Conservation (phyloP, 2,888 invertebrate genomes). For the Fragum fragum region DNA sequence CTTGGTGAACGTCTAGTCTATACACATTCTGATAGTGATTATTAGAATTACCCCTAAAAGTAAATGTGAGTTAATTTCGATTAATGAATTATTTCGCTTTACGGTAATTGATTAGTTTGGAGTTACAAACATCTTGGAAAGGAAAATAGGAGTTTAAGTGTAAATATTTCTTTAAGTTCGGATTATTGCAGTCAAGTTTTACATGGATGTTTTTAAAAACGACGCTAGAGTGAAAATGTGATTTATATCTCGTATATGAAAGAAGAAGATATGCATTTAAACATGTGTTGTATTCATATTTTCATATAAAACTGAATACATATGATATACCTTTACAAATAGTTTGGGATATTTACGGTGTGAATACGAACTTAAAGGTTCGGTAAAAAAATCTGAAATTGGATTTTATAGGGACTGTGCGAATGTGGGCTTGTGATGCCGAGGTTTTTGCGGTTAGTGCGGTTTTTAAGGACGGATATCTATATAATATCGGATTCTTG, state of each 20-base stretch:
- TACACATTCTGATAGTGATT: not conserved
- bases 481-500: slow-evolving; percentile 1
- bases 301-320: slow-evolving; percentile 24
- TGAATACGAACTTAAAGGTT: not conserved
- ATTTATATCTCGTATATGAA: slow-evolving; percentile 22
- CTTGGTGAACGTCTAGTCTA: slow-evolving; percentile 18
- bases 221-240: slow-evolving; percentile 19
- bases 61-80: not conserved
- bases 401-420: slow-evolving; percentile 20
- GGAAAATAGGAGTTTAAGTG: not conserved
- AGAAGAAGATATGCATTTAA: slow-evolving; percentile 32
- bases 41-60: not conserved
- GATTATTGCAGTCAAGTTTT: not conserved
- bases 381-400: not conserved
- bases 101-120: not conserved
- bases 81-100: not conserved
- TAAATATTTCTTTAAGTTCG: not conserved
- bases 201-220: not conserved
- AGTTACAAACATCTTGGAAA: not conserved
- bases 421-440: not conserved
- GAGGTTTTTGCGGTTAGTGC: slow-evolving; percentile 10
- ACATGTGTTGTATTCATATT: slow-evolving; percentile 25
- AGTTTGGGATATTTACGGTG: not conserved
- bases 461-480: slow-evolving; percentile 10
- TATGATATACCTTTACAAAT: slow-evolving; percentile 17